Evolutionary conservation across 1,140 invertebrate genomes (phyloP).

Genomic region (Triops cancriformis): DNA sequence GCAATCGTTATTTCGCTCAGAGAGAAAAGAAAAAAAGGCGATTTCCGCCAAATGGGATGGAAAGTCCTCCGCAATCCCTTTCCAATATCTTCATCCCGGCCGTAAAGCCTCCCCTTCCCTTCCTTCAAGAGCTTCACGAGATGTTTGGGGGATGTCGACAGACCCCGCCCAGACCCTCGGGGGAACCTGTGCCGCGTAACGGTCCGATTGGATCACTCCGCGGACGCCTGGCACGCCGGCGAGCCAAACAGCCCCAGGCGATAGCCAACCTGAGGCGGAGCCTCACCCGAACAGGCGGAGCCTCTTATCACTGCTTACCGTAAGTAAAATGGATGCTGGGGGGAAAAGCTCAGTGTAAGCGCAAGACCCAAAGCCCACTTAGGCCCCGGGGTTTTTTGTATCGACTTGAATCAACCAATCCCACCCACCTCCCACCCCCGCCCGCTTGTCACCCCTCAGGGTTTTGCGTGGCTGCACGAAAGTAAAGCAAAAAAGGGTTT

Average conservation of each 20-base stretch:
- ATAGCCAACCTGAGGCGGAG: neutral
- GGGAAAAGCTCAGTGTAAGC: neutral
- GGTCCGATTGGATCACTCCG: neutral
- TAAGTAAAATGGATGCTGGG: neutral
- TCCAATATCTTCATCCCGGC: neutral
- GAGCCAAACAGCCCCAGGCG: neutral
- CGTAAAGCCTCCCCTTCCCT: neutral
- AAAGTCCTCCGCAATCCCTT: conserved; percentile 5
- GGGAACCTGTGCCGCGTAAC: neutral
- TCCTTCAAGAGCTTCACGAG: neutral
- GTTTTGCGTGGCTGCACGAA: neutral
- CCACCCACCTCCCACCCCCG: neutral
- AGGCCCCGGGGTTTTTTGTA: neutral
- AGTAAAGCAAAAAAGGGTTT: neutral
- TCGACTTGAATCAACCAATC: neutral
- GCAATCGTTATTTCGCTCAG: neutral
- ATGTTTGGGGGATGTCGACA: neutral
- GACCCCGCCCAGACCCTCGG: neutral
- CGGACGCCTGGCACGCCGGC: neutral
- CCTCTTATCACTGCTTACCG: neutral
- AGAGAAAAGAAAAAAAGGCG: neutral
- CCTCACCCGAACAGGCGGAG: neutral
- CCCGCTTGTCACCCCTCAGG: neutral
- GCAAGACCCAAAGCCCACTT: neutral
- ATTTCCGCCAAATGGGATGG: conserved; percentile 3